These are phyloP conservation scores for Bucorvus abyssinicus DNA, from an alignment of 2,797 vertebrate genomes.

Conservation along the genomic window DNA sequence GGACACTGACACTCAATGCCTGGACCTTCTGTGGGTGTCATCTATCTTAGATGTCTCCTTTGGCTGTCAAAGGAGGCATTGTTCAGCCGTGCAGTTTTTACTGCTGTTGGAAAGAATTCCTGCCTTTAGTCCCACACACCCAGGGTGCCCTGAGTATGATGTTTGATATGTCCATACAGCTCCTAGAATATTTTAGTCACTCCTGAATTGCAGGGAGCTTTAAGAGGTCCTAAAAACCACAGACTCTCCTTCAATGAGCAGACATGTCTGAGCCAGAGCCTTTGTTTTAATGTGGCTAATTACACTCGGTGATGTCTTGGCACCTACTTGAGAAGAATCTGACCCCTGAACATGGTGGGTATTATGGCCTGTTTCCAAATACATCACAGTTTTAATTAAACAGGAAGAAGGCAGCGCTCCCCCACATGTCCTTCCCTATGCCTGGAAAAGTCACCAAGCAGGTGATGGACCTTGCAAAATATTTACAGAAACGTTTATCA, in stretches of 20 bases:
- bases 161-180: not conserved
- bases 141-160: not conserved
- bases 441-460: conserved; percentile 1
- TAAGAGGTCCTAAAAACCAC: not conserved
- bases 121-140: not conserved
- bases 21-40: not conserved
- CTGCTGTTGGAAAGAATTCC: not conserved
- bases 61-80: not conserved
- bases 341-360: not conserved
- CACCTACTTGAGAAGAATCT: not conserved
- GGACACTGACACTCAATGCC: too few relatives aligned
- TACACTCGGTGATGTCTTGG: not conserved
- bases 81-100: not conserved
- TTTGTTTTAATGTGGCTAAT: not conserved
- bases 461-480: conserved; percentile 12
- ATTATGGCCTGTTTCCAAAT: not conserved
- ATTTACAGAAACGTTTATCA: not conserved
- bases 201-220: not conserved
- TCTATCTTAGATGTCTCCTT: not conserved
- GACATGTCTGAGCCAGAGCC: not conserved
- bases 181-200: not conserved
- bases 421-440: not conserved
- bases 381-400: not conserved
- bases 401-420: not conserved
- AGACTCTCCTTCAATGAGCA: not conserved